phyloP scores from a whole-genome alignment of 2,797 vertebrate species.

The Geotrypetes seraphini region DNA sequence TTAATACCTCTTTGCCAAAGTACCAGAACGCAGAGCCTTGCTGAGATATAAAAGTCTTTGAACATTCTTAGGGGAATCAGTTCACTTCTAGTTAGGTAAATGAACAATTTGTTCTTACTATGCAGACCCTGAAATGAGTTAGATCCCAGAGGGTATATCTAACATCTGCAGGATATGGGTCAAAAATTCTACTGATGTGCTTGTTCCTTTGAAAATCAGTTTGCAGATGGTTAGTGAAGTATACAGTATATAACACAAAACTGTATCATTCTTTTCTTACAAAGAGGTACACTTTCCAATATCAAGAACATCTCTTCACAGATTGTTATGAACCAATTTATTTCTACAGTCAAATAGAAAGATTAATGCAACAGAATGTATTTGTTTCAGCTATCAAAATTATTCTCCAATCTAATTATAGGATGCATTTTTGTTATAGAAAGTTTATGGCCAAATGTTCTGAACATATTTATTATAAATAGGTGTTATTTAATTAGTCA shows the following conservation, averaged over 20 bases:
- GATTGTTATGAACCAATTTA: constrained; percentile 17
- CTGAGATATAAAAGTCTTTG: constrained; percentile 48
- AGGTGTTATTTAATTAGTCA: no score
- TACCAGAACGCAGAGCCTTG: constrained; percentile 41
- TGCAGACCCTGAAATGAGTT: constrained; percentile 52
- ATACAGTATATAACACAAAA: no score
- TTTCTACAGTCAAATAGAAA: no score
- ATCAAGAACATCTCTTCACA: constrained; percentile 20
- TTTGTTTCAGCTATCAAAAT: no score
- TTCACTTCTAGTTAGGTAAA: constrained; percentile 40
- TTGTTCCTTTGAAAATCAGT: constrained; percentile 48
- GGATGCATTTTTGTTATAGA: no score
- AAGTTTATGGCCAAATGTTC: no score
- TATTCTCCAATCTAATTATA: no score
- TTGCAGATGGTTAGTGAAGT: constrained; percentile 39
- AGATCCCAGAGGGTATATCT: constrained; percentile 33
- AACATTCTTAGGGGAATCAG: constrained; percentile 40
- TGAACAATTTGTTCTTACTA: constrained; percentile 51
- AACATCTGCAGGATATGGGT: constrained; percentile 49
- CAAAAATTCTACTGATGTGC: constrained; percentile 41
- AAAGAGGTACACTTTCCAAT: constrained; percentile 25
- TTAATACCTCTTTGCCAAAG: constrained; percentile 54
- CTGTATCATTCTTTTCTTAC: no score
- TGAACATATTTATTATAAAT: no score
- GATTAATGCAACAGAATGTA: no score